Base-by-base conservation (phyloP, 2,113 vertebrate species). In the Sturnus vulgaris region DNA sequence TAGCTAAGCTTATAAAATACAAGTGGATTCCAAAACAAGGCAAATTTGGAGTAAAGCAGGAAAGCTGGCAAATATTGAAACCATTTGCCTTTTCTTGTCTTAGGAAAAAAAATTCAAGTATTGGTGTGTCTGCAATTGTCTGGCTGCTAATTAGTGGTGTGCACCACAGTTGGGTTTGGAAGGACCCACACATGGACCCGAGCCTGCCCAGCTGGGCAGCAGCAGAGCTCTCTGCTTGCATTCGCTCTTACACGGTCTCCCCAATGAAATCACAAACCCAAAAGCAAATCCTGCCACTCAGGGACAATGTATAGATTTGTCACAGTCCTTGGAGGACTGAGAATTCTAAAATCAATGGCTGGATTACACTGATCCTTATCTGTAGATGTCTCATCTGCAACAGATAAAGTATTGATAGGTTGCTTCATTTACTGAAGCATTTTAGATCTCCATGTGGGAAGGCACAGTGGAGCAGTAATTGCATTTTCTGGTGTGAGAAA, bases 291-390 rank as follows among this genome's bases (percentile, higher is more conserved):
- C 52, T 27, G 35, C n/a, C 82, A 30, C 88, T 92, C 88, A 55
- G 96, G 91, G 94, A 89, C 56, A 71, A 89, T 3, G 21, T 60
- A 91, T 82, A 47, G 92, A 94, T 97, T 95, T 85, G 60, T 53
- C 85, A 87, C 60, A 42, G 82, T 91, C 96, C 91, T 97, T 52
- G 46, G 95, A 95, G 95, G 91, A 81, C 64, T 59, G 72, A 83
- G 89, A 97, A 95, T 96, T 91, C 90, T 93, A 68, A 96, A 97
- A 97, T 94, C 63, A 86, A 95, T 94, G 92, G 37, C 82, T 23
- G 75, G 92, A 95, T 97, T 96, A 95, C 50, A 50, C 86, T 82
- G 92, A 95, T 79, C 89, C 5, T 21, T 59, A 68, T 82, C 73
- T 90, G 78, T 28, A 66, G 90, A 47, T 42, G 65, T 57, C 88